Base-by-base conservation (phyloP, 2,888 invertebrate species). In the Andrena chrysosceles region DNA sequence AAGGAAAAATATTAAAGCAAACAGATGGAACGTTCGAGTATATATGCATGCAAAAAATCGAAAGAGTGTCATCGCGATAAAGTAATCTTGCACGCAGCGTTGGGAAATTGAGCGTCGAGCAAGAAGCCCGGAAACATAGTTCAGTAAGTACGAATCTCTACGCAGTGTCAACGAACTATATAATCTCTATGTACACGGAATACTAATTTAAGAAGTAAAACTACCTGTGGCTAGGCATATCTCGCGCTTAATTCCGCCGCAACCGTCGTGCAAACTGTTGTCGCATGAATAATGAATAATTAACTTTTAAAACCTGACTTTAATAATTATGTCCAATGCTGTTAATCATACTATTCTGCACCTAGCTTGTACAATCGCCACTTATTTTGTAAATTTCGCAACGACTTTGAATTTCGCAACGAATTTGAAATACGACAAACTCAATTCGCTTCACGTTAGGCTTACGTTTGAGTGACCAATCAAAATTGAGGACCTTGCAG, bases 31-130 rank as follows among this genome's bases (percentile, higher is more conserved):
- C 26, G 31, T 68, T 4, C 23, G 20, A 71, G 60, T 29, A 8
- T 42, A 42, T 29, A 20, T 68, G 31, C 10, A 49, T n/a, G 48
- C 1, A 16, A 48, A 63, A 23, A 68, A 75, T 76, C 8, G n/a
- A 73, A 81, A 73, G 26, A 60, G 29, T 60, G 77, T 49, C 64
- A 77, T 66, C 59, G 54, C n/a, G 72, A 77, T 81, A 81, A 73
- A 54, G 26, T 56, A 77, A 66, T 62, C 52, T 62, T 52, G 54
- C 33, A 64, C 23, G 20, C n/a, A 6, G 2, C 16, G 29, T 31
- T 16, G 33, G 16, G 52, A 62, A 48, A 33, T 16, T 23, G 33
- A 23, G 16, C 33, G 26, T 8, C n/a, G 33, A 4, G 0, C n/a
- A 33, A 67, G 56, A 49, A 64, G 33, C 49, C 35, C 79, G 69